Conservation (phyloP, 2,113 vertebrate genomes). For the Xenopus borealis region DNA sequence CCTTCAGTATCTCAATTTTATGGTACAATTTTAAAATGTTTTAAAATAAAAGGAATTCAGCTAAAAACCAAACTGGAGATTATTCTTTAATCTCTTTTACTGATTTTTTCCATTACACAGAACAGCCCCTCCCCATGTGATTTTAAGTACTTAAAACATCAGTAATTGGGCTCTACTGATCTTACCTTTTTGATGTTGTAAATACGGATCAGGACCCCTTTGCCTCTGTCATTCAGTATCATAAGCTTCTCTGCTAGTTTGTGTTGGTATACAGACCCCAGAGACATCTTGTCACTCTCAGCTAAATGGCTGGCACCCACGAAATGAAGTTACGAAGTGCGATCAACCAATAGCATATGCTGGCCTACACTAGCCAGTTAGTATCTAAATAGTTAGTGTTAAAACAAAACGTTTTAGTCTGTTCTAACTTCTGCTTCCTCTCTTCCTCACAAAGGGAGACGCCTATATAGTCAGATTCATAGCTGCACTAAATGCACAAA, state of each 20-base stretch:
- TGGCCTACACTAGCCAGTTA: background rate
- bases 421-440: slow-evolving; percentile 22
- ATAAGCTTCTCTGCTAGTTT: slow-evolving; percentile 90
- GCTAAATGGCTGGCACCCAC: background rate
- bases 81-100: too few relatives aligned
- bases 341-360: background rate
- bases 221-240: slow-evolving; percentile 84
- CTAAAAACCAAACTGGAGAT: too few relatives aligned
- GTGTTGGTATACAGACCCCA: slow-evolving; percentile 78
- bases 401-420: background rate
- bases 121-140: too few relatives aligned
- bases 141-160: too few relatives aligned
- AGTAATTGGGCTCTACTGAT: too few relatives aligned
- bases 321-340: background rate
- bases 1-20: too few relatives aligned
- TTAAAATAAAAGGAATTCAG: too few relatives aligned
- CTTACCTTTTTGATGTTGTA: slow-evolving; percentile 90
- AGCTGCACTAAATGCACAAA: slow-evolving; percentile 4
- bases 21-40: too few relatives aligned
- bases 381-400: background rate
- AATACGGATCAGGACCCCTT: slow-evolving; percentile 82
- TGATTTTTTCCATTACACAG: too few relatives aligned
- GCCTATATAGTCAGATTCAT: slow-evolving; percentile 12
- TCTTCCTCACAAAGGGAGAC: background rate
- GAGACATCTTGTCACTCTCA: slow-evolving; percentile 53